Evolutionary conservation across 1,140 invertebrate genomes (phyloP).

Genomic region (Adelges cooleyi): DNA sequence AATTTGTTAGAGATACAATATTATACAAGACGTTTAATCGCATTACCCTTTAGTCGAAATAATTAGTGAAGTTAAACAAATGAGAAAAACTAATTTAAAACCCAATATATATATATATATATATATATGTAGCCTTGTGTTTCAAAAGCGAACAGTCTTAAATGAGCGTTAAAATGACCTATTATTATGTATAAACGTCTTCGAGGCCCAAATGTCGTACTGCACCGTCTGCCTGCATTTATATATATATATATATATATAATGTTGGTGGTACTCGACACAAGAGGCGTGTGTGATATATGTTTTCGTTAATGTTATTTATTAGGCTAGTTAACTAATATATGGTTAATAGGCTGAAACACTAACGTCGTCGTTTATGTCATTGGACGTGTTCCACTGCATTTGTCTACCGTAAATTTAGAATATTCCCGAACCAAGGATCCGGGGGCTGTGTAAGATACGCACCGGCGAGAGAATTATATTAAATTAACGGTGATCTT

Average conservation of each 20-base stretch:
- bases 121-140: too few species aligned
- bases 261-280: too few species aligned
- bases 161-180: background rate
- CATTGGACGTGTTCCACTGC: conserved; percentile 24
- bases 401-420: conserved; percentile 13
- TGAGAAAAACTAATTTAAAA: too few species aligned
- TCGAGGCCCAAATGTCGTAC: background rate
- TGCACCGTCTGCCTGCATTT: background rate
- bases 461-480: background rate
- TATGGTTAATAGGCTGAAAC: conserved; percentile 27
- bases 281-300: too few species aligned
- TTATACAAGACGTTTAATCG: too few species aligned
- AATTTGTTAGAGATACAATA: too few species aligned
- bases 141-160: too few species aligned
- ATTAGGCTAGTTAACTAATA: conserved; percentile 24
- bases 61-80: too few species aligned
- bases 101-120: too few species aligned
- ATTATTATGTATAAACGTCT: conserved; percentile 5
- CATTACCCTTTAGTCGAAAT: too few species aligned
- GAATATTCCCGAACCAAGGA: background rate
- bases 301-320: conserved; percentile 26
- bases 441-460: background rate
- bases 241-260: conserved; percentile 5
- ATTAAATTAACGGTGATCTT: conserved; percentile 13
- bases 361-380: conserved; percentile 25